Evolutionary conservation across 2,797 vertebrate species (phyloP).

Genomic region (Oryzias dopingdopingensis): DNA sequence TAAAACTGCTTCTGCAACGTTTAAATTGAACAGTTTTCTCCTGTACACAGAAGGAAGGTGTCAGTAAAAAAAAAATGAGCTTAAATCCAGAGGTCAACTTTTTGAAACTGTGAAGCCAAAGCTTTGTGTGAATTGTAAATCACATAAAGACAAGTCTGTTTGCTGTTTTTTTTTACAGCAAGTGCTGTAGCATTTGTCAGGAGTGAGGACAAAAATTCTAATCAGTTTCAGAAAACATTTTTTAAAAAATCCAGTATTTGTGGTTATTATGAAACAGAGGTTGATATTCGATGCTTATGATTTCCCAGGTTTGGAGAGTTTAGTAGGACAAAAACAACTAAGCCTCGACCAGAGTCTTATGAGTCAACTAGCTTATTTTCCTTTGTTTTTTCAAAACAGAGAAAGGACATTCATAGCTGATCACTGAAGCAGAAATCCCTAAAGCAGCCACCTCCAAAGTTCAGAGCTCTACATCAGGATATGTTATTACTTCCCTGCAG

Average conservation of each 20-base stretch:
- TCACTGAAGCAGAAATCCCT: slow-evolving; percentile 1
- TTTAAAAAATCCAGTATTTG: slow-evolving; percentile 5
- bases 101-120: not conserved
- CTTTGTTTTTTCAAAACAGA: slow-evolving; percentile 5
- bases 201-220: not conserved
- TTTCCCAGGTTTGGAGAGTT: not conserved
- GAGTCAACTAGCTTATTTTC: slow-evolving; percentile 3
- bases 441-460: slow-evolving; percentile 1
- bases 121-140: not conserved
- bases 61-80: not conserved
- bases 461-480: slow-evolving; percentile 6
- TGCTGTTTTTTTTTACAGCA: not conserved
- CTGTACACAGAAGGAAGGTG: too few species aligned
- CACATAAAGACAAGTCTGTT: not conserved
- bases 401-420: slow-evolving; percentile 5
- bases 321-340: slow-evolving; percentile 9
- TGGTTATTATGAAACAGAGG: slow-evolving; percentile 5
- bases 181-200: not conserved
- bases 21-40: too few species aligned
- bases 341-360: slow-evolving; percentile 18
- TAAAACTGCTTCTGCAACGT: too few species aligned
- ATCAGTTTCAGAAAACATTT: slow-evolving; percentile 2
- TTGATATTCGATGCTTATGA: slow-evolving; percentile 4
- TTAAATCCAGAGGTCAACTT: not conserved
- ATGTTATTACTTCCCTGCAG: not conserved